Conservation (phyloP, 2,797 vertebrate genomes). For the Sebastiscus tertius region DNA sequence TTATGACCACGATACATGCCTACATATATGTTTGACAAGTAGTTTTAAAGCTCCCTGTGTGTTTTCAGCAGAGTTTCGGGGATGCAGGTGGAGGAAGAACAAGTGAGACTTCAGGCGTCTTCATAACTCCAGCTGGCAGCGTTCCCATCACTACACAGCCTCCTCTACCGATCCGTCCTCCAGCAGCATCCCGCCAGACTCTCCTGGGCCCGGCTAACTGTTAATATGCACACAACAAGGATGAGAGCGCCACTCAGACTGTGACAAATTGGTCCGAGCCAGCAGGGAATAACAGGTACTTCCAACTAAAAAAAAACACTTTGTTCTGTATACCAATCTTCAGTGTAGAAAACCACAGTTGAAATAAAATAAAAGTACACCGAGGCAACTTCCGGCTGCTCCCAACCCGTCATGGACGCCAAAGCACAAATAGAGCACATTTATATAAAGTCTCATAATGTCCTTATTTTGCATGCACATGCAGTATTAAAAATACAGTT, state of each 20-base stretch:
- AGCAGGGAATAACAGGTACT: constrained; percentile 23
- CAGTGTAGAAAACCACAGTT: neutral
- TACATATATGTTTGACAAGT: neutral
- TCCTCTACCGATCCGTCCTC: constrained; percentile 32
- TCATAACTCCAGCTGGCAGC: constrained; percentile 10
- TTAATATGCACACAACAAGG: constrained; percentile 18
- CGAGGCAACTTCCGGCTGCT: constrained; percentile 53
- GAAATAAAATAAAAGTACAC: neutral
- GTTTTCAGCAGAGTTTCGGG: constrained; percentile 2
- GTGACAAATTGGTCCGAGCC: constrained; percentile 10
- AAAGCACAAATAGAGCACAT: constrained; percentile 76
- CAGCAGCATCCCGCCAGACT: constrained; percentile 21
- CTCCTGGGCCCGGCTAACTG: constrained; percentile 20
- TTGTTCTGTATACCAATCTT: neutral
- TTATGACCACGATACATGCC: neutral
- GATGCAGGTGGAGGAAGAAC: constrained; percentile 12
- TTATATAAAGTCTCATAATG: constrained; percentile 71
- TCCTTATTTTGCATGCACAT: constrained; percentile 84
- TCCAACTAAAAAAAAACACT: neutral
- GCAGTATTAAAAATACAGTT: constrained; percentile 84
- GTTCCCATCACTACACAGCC: constrained; percentile 5
- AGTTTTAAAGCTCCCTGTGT: neutral
- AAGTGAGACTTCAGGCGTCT: neutral
- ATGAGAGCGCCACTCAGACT: constrained; percentile 13
- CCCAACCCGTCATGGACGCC: constrained; percentile 57